Conservation (phyloP, 2,797 vertebrate species). For the Notolabrus celidotus region DNA sequence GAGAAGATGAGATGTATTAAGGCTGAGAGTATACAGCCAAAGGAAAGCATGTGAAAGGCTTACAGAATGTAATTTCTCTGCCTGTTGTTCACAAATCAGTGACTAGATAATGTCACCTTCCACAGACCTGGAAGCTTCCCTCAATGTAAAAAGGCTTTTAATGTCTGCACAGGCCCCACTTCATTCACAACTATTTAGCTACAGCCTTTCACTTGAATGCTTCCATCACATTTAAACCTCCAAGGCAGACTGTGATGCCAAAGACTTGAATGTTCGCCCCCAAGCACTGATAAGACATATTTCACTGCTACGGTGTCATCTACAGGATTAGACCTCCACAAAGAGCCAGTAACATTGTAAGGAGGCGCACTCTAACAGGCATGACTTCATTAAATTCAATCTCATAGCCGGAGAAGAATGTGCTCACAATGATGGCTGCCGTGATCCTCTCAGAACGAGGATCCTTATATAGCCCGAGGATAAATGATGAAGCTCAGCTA, state of each 20-base stretch:
- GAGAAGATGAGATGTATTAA: not conserved
- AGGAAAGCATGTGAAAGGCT: conserved; percentile 1
- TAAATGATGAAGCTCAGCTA: conserved; percentile 35
- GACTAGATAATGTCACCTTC: conserved; percentile 7
- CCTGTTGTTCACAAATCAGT: conserved; percentile 10
- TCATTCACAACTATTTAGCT: conserved; percentile 38
- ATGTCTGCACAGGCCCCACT: conserved; percentile 5
- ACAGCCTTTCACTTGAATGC: conserved; percentile 21
- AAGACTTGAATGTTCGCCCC: conserved; percentile 47
- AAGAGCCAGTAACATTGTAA: conserved; percentile 60
- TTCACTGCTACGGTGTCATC: conserved; percentile 47
- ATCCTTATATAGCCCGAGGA: conserved; percentile 29
- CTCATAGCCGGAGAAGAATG: conserved; percentile 59
- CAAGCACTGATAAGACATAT: conserved; percentile 59
- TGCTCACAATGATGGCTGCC: conserved; percentile 46
- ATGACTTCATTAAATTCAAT: conserved; percentile 80
- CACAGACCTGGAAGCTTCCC: conserved; percentile 24
- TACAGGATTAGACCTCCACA: conserved; percentile 76
- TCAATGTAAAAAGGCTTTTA: conserved; percentile 37
- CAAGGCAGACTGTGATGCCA: conserved; percentile 40
- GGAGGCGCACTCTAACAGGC: conserved; percentile 66
- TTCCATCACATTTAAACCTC: conserved; percentile 38
- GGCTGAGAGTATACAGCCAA: not conserved
- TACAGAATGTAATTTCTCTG: conserved; percentile 11
- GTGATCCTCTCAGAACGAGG: conserved; percentile 45